phyloP scores from a whole-genome alignment of 2,113 vertebrate species.

The Hippocampus barbouri region DNA sequence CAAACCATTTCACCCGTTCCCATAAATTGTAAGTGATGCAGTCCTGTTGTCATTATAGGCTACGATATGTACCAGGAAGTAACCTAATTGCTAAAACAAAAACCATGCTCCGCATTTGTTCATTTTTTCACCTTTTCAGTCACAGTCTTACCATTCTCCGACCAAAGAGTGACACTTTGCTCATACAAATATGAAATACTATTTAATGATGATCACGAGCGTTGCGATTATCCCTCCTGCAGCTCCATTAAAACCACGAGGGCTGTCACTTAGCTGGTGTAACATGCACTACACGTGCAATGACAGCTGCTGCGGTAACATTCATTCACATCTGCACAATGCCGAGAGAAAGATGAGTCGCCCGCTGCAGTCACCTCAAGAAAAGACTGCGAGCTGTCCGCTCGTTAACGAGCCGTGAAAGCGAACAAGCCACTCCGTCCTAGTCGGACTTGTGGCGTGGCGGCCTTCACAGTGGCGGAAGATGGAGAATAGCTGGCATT shows the following conservation, averaged over 20 bases:
- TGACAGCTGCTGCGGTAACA: background rate
- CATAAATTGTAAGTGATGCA: background rate
- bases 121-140: too few species aligned
- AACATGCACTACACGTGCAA: background rate
- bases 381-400: slow-evolving; percentile 31
- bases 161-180: background rate
- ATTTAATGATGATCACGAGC: background rate
- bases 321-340: background rate
- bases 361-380: slow-evolving; percentile 11
- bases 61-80: too few species aligned
- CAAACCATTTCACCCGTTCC: background rate
- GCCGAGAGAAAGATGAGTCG: background rate
- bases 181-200: background rate
- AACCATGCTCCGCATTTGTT: too few species aligned
- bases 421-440: slow-evolving; percentile 52
- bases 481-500: slow-evolving; percentile 61
- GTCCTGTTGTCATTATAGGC: background rate
- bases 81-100: too few species aligned
- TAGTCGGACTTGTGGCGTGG: slow-evolving; percentile 50
- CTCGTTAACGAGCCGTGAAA: slow-evolving; percentile 60
- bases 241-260: background rate
- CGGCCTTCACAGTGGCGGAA: slow-evolving; percentile 44
- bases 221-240: background rate
- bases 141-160: too few species aligned
- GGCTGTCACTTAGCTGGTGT: background rate